Base-by-base conservation (phyloP, 1,140 invertebrate species). In the Lasioglossum baleicum region DNA sequence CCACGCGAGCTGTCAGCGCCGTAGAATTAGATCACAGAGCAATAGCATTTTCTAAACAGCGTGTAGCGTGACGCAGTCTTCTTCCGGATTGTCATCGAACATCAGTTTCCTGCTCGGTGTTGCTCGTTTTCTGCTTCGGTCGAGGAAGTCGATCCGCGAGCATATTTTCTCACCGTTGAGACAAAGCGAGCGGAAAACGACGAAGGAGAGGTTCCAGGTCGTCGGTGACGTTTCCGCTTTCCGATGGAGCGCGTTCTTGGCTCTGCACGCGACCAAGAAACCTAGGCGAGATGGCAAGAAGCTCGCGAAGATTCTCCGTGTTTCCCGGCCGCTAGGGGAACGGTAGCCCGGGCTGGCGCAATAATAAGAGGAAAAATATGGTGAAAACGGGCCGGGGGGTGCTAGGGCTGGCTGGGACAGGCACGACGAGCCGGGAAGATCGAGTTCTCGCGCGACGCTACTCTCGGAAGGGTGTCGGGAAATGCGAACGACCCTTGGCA, bases 401-500 rank as follows among this genome's bases (percentile, higher is more conserved):
- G 8, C 31, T 4, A 51, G 13, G n/a, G 53, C n/a, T 66, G 56
- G 11, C 26, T 3, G 66, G 17, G 70, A 65, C 42, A 42, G 58
- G 67, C 42, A 51, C 42, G 58, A 56, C 69, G 35, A 80, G 53
- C 35, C 60, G 20, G 65, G 53, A 70, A 76, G 80, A 65, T 42
- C 26, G 76, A 67, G 73, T 71, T 82, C 61, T n/a, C 71, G 56
- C 67, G 61, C 70, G 63, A 42, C 63, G 72, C 58, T 51, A 64
- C 53, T 60, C 64, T 66, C 56, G 58, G 64, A 76, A 76, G 75
- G 75, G 75, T 76, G 83, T 82, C 72, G 75, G 73, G 80, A 80
- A 80, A 86, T 72, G 77, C 74, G 87, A 89, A 82, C 77, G 80
- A 87, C 61, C 80, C 65, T 88, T 89, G 89, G 87, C 87, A 81